Base-by-base conservation (phyloP, 92 coral and sea anemone species). In the Palythoa grandis region DNA sequence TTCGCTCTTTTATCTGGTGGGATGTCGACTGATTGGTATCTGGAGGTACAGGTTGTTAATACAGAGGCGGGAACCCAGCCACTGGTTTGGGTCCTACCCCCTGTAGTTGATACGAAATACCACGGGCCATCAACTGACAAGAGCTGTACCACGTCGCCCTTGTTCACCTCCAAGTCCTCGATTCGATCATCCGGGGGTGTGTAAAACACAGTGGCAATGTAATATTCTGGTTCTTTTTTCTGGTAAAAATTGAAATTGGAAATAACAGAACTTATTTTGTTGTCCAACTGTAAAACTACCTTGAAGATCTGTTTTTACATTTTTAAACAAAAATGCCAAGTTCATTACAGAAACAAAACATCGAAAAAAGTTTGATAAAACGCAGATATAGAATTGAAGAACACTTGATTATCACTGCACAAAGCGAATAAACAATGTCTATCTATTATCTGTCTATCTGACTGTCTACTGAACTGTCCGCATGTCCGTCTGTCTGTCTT, bases 51-150 rank as follows among this genome's bases (percentile, higher is more conserved):
- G 57, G 57, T 56, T 40, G 73, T 48, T 24, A 94, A 86, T 48
- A 94, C 76, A 7, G 95, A 87, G 20, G 89, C 71, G 0, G 97
- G 97, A 37, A 92, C 97, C 97, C 97, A 94, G 7, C 97, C 97
- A 23, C 87, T 91, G 74, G 85, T 80, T 23, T 88, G 84, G 4
- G 90, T 76, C 16, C 90, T 47, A 10, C 82, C 80, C 54, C 91
- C 92, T 11, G 77, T 87, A 0, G 93, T 90, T 16, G 93, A 92
- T 7, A 94, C 97, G 47, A 90, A 92, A 53, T 87, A 91, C 95
- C 98, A 94, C 17, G 89, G 72, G 16, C 98, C 96, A 69, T 92
- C 97, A 38, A 91, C 94, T 5, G 91, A 65, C 39, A 94, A 80
- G n/a, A 92, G 86, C 40, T 92, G 90, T 39, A 96, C 98, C 15